phyloP scores from a whole-genome alignment of 2,797 vertebrate genomes.

The Pangasius macronema region DNA sequence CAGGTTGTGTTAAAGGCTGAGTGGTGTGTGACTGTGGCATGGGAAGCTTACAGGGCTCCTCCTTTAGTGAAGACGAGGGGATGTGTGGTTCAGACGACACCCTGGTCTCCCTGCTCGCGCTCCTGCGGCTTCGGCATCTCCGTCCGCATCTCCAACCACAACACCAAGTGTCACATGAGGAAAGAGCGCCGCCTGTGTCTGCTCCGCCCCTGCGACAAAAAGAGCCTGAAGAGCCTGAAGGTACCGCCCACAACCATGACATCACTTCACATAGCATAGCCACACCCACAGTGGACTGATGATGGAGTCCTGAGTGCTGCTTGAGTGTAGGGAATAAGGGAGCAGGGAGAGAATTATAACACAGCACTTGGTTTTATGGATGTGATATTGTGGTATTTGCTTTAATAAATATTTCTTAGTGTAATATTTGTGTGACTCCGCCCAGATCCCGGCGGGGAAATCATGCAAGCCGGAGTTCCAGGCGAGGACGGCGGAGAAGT shows the following conservation, averaged over 20 bases:
- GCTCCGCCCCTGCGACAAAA: constrained; percentile 84
- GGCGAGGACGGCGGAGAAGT: constrained; percentile 81
- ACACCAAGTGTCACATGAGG: constrained; percentile 89
- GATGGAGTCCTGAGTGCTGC: background rate
- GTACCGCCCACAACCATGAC: constrained; percentile 64
- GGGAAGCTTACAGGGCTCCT: constrained; percentile 91
- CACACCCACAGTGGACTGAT: background rate
- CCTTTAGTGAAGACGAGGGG: constrained; percentile 91
- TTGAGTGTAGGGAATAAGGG: background rate
- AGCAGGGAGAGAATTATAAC: background rate
- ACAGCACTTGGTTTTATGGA: background rate
- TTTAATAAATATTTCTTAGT: background rate
- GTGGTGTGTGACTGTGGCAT: constrained; percentile 68
- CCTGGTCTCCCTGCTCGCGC: constrained; percentile 91
- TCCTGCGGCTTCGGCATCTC: constrained; percentile 93
- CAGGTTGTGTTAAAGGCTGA: constrained; percentile 9
- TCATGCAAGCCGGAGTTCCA: constrained; percentile 87
- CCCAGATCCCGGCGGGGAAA: constrained; percentile 86
- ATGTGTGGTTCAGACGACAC: constrained; percentile 90
- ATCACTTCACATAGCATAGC: background rate
- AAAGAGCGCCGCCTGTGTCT: constrained; percentile 89
- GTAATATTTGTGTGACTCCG: background rate
- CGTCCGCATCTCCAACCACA: constrained; percentile 87
- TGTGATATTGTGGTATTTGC: background rate
- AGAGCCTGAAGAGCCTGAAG: constrained; percentile 76